These are phyloP conservation scores for Erythrocercus mccallii DNA, from an alignment of 2,113 vertebrate genomes.

Conservation along the genomic window DNA sequence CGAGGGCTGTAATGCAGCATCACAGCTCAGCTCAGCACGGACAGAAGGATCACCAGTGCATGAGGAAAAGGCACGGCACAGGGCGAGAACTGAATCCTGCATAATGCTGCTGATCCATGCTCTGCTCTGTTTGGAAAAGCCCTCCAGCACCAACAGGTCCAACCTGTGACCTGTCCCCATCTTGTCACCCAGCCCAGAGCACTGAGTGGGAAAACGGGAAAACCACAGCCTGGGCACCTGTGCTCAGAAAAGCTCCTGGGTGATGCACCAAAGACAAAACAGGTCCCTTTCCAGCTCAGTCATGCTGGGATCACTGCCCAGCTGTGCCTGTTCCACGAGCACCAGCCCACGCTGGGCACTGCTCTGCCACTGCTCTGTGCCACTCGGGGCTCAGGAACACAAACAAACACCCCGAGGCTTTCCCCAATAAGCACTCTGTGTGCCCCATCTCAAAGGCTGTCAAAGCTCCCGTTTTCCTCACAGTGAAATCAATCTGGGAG, in stretches of 20 bases:
- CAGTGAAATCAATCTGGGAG: background rate
- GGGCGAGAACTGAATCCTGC: background rate
- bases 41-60: background rate
- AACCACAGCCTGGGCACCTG: rapidly evolving
- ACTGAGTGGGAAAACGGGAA: background rate
- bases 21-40: rapidly evolving
- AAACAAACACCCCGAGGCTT: background rate
- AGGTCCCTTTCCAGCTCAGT: background rate
- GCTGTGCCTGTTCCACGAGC: background rate
- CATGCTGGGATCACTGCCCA: background rate
- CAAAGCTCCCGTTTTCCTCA: background rate
- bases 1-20: background rate
- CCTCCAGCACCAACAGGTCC: background rate
- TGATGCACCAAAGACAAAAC: background rate
- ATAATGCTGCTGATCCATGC: rapidly evolving
- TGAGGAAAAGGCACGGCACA: background rate
- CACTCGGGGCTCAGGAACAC: background rate
- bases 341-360: background rate
- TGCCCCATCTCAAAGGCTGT: background rate
- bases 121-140: background rate
- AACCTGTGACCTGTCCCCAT: background rate
- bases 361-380: background rate
- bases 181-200: background rate
- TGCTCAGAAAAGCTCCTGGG: background rate
- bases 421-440: background rate